Evolutionary conservation across 2,888 invertebrate species (phyloP), one percentile per base, ranked within the genome.

Genomic region (Apamea sordens): DNA sequence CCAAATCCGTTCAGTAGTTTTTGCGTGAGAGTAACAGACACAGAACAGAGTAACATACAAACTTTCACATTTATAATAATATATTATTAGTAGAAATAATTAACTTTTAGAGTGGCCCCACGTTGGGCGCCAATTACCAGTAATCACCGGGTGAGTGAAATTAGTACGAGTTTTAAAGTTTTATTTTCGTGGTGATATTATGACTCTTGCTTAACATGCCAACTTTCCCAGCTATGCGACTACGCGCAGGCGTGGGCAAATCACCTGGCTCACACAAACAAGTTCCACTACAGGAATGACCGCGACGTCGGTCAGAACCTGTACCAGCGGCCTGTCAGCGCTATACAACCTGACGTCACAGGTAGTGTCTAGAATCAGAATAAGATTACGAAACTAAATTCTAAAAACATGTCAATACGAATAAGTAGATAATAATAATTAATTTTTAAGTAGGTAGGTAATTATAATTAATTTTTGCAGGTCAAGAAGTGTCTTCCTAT

Each of bases 211-310:
- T 28, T 21, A 21, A 64, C 32, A 4, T 28, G 13, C 32, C 32
- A 28, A 21, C 8, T 36, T 47, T 69, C 11, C 18, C 95, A 98
- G 98, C 93, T 98, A 65, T 98, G 98, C 92, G 97, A 98, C 92
- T 97, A 98, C 92, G 98, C 98, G 73, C 99, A 99, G 95, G 98
- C 98, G 64, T 99, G 98, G 98, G 99, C 99, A 10, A 98, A 99
- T 94, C 98, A 98, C 91, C 95, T 99, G 90, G 98, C 98, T 21
- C 98, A 98, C 93, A 98, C 98, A 7, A 98, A 98, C 92, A 97
- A 97, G 89, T 98, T 98, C 95, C 97, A 98, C 94, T 98, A 98
- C 94, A 97, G 98, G 86, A 98, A 98, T 93, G 98, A 98, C 93
- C 97, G 97, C 73, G 98, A 98, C 89, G 98, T 98, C 53, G 98